phyloP scores from a whole-genome alignment of 2,888 invertebrate species.

The Heteromurus nitidus region DNA sequence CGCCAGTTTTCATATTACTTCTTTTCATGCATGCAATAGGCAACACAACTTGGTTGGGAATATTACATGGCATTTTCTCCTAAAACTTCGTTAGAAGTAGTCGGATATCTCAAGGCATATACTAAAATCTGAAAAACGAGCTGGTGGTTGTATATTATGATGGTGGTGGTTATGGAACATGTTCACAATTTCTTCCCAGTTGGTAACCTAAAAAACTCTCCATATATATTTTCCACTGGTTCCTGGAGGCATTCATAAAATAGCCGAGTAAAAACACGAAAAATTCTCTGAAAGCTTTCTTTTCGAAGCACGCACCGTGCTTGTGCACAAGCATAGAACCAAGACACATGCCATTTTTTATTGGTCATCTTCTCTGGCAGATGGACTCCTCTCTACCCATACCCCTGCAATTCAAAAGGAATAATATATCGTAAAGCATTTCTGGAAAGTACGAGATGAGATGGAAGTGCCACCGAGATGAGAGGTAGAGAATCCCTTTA shows the following conservation, averaged over 20 bases:
- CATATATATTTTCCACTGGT: neutral
- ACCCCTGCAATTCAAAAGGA: neutral
- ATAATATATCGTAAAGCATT: constrained; percentile 20
- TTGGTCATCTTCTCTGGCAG: constrained; percentile 49
- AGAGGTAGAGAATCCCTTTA: neutral
- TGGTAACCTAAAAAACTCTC: too few relatives aligned
- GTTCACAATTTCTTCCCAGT: too few relatives aligned
- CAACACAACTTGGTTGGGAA: too few relatives aligned
- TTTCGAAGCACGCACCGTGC: neutral
- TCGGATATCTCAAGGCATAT: constrained; percentile 1
- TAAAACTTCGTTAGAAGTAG: too few relatives aligned
- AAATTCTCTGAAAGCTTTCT: too few relatives aligned
- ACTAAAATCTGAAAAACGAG: neutral
- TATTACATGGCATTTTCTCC: too few relatives aligned
- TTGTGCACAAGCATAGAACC: neutral
- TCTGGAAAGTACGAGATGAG: constrained; percentile 55
- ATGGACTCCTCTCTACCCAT: constrained; percentile 17
- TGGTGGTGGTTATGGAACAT: too few relatives aligned
- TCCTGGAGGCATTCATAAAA: constrained; percentile 39
- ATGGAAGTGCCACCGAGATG: constrained; percentile 56
- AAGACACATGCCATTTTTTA: constrained; percentile 55
- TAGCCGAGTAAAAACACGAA: constrained; percentile 3
- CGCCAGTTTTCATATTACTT: too few relatives aligned
- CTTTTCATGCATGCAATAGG: too few relatives aligned
- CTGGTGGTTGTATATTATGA: too few relatives aligned